phyloP scores from a whole-genome alignment of 2,888 invertebrate genomes.

The Smittia sp. region DNA sequence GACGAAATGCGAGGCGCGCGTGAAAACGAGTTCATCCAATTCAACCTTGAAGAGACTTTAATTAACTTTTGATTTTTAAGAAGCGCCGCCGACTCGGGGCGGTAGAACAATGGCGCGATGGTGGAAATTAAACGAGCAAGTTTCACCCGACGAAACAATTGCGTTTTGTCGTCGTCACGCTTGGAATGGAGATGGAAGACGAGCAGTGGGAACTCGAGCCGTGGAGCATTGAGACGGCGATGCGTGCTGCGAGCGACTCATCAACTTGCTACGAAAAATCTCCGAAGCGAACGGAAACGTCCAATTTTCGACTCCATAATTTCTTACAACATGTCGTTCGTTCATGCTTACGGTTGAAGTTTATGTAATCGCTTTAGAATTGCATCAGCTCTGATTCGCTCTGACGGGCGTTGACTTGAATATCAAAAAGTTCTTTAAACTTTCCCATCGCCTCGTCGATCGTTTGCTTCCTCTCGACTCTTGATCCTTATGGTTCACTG shows the following conservation, averaged over 20 bases:
- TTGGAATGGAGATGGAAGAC: background rate
- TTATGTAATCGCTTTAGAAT: background rate
- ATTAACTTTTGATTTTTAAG: slow-evolving; percentile 9
- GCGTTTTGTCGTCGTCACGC: background rate
- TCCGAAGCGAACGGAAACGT: slow-evolving; percentile 2
- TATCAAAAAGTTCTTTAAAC: background rate
- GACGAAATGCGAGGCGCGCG: slow-evolving; percentile 6
- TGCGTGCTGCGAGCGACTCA: slow-evolving; percentile 4
- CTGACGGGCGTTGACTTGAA: background rate
- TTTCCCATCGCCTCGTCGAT: background rate
- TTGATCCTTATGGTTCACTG: background rate
- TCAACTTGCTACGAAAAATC: background rate
- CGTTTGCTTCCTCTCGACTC: background rate
- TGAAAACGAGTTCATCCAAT: slow-evolving; percentile 2
- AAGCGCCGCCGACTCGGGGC: background rate
- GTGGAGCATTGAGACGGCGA: background rate
- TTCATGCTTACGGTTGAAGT: background rate
- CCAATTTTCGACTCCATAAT: slow-evolving; percentile 6
- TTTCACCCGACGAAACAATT: background rate
- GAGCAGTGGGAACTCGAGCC: background rate
- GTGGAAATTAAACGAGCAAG: background rate
- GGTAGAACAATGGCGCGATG: slow-evolving; percentile 5
- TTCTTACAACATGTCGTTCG: background rate
- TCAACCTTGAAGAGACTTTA: slow-evolving; percentile 19
- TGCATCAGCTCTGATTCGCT: slow-evolving; percentile 7